Evolutionary conservation across 2,113 vertebrate species (phyloP).

Genomic region (Paracyprichromis sp.): DNA sequence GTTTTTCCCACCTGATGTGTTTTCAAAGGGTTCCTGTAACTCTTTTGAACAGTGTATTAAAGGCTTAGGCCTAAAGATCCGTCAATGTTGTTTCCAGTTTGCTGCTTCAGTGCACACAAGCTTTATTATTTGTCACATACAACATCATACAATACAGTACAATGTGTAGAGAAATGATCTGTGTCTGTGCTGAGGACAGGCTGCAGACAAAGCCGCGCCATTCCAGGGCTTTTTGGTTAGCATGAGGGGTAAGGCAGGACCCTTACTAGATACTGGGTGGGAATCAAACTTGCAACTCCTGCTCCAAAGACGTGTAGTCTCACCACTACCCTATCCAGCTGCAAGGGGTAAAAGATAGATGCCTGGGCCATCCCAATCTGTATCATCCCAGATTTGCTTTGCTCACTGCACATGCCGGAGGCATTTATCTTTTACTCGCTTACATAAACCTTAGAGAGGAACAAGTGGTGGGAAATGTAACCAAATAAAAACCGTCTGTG

Average conservation of each 20-base stretch:
- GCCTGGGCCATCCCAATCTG: neutral
- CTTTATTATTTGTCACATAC: neutral
- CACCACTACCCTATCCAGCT: neutral
- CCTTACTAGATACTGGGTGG: neutral
- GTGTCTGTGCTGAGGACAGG: neutral
- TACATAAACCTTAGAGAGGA: neutral
- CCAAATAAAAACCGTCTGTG: fast-evolving
- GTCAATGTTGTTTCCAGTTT: neutral
- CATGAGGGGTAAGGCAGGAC: neutral
- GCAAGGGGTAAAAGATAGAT: neutral
- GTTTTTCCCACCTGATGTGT: neutral
- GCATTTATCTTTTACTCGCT: neutral
- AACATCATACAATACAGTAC: neutral
- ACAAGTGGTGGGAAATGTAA: fast-evolving
- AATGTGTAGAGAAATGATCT: fast-evolving
- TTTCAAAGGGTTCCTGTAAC: neutral
- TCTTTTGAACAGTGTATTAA: neutral
- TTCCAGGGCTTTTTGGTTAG: neutral
- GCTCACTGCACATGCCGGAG: neutral
- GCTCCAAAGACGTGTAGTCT: fast-evolving
- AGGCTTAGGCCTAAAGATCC: neutral
- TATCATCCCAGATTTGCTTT: neutral
- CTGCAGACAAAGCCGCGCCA: fast-evolving
- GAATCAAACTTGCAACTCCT: neutral
- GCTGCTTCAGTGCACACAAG: neutral